Percentiles rank a stretch among this genome's conserved stretches.
Evolutionary conservation across 1,140 invertebrate species (phyloP).

Genomic region (Mercenaria mercenaria): DNA sequence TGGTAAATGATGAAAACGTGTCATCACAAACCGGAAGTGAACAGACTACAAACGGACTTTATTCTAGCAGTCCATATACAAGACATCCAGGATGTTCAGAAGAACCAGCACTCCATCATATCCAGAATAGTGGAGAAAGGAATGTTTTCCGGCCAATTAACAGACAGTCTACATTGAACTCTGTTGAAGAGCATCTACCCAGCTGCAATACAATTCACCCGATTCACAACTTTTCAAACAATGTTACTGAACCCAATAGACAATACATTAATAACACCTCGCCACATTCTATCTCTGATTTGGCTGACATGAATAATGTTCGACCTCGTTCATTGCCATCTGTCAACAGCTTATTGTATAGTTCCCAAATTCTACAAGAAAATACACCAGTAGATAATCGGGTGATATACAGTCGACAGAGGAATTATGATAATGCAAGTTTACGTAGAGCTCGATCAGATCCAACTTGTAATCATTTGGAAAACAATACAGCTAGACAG

Average conservation of each 20-base stretch:
- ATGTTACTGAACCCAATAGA: too few species aligned
- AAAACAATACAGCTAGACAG: too few species aligned
- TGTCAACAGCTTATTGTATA: neutral
- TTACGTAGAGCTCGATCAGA: neutral
- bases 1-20: too few species aligned
- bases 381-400: neutral
- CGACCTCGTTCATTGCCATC: neutral
- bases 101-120: neutral
- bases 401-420: too few species aligned
- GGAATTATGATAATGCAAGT: neutral
- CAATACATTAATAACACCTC: too few species aligned
- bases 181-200: neutral
- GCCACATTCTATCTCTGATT: neutral
- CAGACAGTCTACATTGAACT: too few species aligned
- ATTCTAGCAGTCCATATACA: neutral
- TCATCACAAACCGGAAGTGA: too few species aligned
- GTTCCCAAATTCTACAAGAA: too few species aligned
- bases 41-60: too few species aligned
- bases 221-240: too few species aligned
- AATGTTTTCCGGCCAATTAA: too few species aligned
- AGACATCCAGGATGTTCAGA: neutral
- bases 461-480: neutral
- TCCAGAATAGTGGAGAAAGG: neutral
- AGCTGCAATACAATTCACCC: neutral
- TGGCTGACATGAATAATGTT: neutral